Percentiles rank a stretch among this genome's conserved stretches.
Conservation (phyloP, 2,888 invertebrate genomes). For the Globia sparganii region DNA sequence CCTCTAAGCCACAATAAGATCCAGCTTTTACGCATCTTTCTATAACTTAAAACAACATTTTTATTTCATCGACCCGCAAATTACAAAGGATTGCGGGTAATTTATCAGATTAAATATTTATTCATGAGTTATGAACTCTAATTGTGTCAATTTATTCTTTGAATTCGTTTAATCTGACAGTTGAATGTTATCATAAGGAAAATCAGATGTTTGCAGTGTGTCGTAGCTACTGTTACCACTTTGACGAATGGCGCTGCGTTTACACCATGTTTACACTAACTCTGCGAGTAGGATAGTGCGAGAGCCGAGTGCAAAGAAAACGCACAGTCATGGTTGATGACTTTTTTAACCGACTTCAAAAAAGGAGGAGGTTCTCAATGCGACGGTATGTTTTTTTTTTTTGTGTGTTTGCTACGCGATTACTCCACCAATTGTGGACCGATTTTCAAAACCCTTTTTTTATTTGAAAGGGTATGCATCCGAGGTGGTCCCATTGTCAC, state of each 20-base stretch:
- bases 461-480: too few species aligned
- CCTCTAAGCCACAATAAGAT: neutral
- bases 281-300: constrained; percentile 1
- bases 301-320: neutral
- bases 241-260: neutral
- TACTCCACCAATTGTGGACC: too few species aligned
- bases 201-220: constrained; percentile 17
- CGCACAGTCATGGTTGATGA: neutral
- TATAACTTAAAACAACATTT: neutral
- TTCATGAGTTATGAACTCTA: neutral
- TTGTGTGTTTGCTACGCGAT: too few species aligned
- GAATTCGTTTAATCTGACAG: constrained; percentile 16
- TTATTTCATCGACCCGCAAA: neutral
- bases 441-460: too few species aligned
- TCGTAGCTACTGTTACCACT: constrained; percentile 8
- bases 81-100: neutral
- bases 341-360: too few species aligned
- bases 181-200: neutral
- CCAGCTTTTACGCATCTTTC: neutral
- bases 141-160: constrained; percentile 5
- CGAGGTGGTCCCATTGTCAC: too few species aligned
- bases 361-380: too few species aligned
- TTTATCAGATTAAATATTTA: constrained; percentile 25
- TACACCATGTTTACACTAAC: neutral
- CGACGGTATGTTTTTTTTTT: too few species aligned